These are phyloP conservation scores for Hassar affinis DNA, from an alignment of 2,113 vertebrate genomes.

Conservation along the genomic window DNA sequence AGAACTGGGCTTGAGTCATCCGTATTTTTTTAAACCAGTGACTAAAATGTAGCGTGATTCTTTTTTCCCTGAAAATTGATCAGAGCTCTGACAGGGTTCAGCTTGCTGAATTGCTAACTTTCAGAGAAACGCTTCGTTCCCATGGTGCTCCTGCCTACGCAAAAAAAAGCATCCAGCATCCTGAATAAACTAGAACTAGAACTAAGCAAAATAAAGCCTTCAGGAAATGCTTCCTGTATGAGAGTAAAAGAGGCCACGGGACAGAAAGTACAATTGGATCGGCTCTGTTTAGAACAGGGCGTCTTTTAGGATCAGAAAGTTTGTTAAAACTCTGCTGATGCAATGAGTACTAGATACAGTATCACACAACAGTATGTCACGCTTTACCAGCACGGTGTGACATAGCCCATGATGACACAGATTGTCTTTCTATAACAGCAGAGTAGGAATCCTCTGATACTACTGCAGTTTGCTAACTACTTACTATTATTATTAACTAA, in stretches of 20 bases:
- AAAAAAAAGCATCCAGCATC: conserved; percentile 29
- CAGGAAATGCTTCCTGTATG: conserved; percentile 8
- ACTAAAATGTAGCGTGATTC: conserved; percentile 9
- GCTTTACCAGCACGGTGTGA: neutral
- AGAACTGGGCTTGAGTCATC: conserved; percentile 29
- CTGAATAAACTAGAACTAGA: conserved; percentile 21
- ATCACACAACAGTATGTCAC: neutral
- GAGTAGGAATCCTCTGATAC: neutral
- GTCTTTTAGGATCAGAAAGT: conserved; percentile 51
- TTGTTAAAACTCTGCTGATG: neutral
- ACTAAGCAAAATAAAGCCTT: conserved; percentile 19
- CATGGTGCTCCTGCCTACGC: conserved; percentile 18
- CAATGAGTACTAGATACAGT: conserved; percentile 3
- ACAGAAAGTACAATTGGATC: conserved; percentile 47
- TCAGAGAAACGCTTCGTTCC: conserved; percentile 18
- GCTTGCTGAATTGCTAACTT: conserved; percentile 27
- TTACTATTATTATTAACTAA: neutral
- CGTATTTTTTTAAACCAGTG: neutral
- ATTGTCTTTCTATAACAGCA: neutral
- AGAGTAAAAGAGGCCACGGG: conserved; percentile 42
- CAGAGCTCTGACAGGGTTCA: conserved; percentile 31
- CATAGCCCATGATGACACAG: neutral
- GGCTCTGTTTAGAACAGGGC: conserved; percentile 50
- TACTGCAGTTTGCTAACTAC: neutral
- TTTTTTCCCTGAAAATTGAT: conserved; percentile 21